Percentiles rank a stretch among this genome's conserved stretches.
Conservation (phyloP, 2,113 vertebrate species). For the Atractosteus spatula region DNA sequence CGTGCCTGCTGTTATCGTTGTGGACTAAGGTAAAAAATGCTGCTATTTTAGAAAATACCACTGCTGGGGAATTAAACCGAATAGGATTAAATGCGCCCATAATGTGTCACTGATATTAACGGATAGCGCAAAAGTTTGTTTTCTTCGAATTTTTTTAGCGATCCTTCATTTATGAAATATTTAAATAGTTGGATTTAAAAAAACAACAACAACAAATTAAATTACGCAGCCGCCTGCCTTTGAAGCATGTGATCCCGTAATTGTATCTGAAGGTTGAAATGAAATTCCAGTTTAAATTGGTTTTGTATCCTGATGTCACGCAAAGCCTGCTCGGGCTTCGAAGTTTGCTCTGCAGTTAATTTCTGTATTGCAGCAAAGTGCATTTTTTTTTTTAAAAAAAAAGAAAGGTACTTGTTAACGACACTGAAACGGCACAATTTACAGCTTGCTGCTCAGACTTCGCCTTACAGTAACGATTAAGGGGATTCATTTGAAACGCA, state of each 20-base stretch:
- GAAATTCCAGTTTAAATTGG: constrained; percentile 24
- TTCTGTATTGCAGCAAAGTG: neutral
- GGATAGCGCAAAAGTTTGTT: neutral
- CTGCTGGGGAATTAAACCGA: too few species aligned
- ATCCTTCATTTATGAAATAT: too few species aligned
- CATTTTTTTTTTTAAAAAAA: too few species aligned
- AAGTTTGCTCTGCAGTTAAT: neutral
- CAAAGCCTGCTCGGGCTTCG: neutral
- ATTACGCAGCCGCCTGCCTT: constrained; percentile 49
- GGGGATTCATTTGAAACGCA: too few species aligned
- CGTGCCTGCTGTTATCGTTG: constrained; percentile 53
- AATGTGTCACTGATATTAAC: neutral
- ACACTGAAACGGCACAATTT: too few species aligned
- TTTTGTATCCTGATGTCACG: constrained; percentile 33
- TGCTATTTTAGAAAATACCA: constrained; percentile 21
- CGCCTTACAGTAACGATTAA: too few species aligned
- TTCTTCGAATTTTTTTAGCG: too few species aligned
- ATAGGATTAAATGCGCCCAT: too few species aligned
- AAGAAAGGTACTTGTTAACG: too few species aligned
- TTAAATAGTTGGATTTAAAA: too few species aligned
- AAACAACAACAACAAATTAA: constrained; percentile 33
- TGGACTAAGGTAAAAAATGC: constrained; percentile 59
- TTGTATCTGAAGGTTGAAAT: constrained; percentile 47
- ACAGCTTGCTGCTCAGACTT: too few species aligned
- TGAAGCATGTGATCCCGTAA: constrained; percentile 50